phyloP scores from a whole-genome alignment of 2,113 vertebrate species.

The Calonectris borealis region DNA sequence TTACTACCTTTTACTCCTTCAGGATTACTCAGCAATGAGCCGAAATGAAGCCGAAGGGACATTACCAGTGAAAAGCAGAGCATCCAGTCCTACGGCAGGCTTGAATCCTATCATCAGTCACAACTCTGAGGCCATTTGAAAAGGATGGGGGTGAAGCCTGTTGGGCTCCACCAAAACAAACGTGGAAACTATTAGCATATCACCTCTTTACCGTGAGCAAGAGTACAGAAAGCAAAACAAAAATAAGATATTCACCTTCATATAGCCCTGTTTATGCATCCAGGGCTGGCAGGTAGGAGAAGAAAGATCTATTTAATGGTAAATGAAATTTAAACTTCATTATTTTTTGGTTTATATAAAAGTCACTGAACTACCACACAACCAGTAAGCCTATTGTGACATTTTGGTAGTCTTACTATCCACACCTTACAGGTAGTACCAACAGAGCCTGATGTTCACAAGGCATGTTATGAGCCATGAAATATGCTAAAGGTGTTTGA shows the following conservation, averaged over 20 bases:
- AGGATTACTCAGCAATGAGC: background rate
- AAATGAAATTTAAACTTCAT: background rate
- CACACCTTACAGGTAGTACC: background rate
- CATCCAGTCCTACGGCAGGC: rapidly evolving
- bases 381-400: background rate
- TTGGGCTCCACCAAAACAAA: background rate
- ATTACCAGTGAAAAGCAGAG: background rate
- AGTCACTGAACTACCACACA: background rate
- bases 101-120: background rate
- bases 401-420: background rate
- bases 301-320: background rate
- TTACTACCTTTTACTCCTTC: background rate
- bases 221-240: background rate
- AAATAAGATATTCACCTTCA: background rate
- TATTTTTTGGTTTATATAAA: background rate
- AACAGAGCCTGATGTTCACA: background rate
- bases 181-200: background rate
- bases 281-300: background rate
- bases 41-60: background rate
- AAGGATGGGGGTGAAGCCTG: background rate
- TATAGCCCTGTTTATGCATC: background rate
- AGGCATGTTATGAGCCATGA: background rate
- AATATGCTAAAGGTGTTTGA: background rate
- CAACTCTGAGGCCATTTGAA: background rate
- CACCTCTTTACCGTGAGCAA: background rate